Evolutionary conservation across 2,797 vertebrate species (phyloP), one percentile per base, ranked within the genome.

Genomic region (Bufotes viridis): DNA sequence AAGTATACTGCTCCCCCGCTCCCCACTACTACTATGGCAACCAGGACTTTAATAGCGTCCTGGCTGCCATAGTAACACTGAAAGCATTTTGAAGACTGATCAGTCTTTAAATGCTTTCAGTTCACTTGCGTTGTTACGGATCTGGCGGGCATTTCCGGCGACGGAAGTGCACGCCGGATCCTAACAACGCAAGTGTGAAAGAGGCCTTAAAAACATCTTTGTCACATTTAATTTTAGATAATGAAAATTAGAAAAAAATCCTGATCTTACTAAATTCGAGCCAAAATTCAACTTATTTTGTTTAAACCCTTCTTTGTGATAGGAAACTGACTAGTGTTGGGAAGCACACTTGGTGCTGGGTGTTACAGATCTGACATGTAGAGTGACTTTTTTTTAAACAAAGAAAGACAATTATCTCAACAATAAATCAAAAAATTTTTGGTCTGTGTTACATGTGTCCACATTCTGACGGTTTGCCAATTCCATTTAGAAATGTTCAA

Each of bases 401-500:
- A 74, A 79, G 65, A 14, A 65, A 87, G 88, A 80, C 79, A 87
- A 84, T 82, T 86, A 89, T 84, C 55, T 87, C 26, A 74, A 49
- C 74, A 42, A 83, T 87, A 80, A 80, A 87, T 89, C 85, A 87
- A 60, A 51, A 63, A 70, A 76, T 74, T 53, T 81, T 89, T 84
- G 81, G 81, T 74, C 74, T 87, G 26, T 34, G 81, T 84, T 75
- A 74, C 81, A 72, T 84, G 58, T 84, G 82, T 88, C 87, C 67
- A 63, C 76, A 80, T 87, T 83, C 17, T 87, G 75, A 78, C 60
- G 57, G 15, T 53, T 80, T 87, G 88, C 85, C 88, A 89, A 34
- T 34, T 89, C 81, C 20, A 75, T 83, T 87, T 89, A 87, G 85
- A 83, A 83, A 82, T 87, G 84, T 86, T 86, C 80, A 83, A 83